Conservation (phyloP, 2,113 vertebrate genomes). For the Phylloscopus whistleri region DNA sequence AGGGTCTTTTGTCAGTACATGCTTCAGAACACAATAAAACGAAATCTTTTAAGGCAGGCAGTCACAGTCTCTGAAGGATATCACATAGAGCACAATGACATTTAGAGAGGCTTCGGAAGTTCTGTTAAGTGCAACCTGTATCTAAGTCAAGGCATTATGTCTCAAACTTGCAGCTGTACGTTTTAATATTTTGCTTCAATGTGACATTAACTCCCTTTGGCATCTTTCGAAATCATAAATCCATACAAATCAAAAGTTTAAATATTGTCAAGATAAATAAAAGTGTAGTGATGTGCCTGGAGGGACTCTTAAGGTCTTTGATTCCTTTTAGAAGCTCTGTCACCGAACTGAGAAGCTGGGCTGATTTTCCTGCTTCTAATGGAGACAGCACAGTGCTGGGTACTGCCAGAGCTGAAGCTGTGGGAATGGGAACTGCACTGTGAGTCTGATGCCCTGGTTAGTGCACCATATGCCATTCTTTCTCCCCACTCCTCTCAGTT, state of each 20-base stretch:
- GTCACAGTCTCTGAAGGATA: slow-evolving; percentile 35
- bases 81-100: slow-evolving; percentile 26
- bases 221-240: slow-evolving; percentile 50
- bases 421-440: not conserved
- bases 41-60: slow-evolving; percentile 45
- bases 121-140: slow-evolving; percentile 45
- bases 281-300: not conserved
- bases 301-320: not conserved
- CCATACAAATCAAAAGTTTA: slow-evolving; percentile 49
- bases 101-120: slow-evolving; percentile 52
- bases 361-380: not conserved
- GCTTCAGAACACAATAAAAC: slow-evolving; percentile 25
- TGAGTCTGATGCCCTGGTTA: not conserved
- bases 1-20: slow-evolving; percentile 18
- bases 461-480: not conserved
- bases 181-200: slow-evolving; percentile 37
- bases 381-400: not conserved
- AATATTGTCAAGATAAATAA: slow-evolving; percentile 50
- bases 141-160: slow-evolving; percentile 6
- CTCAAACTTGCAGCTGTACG: not conserved
- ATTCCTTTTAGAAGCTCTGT: not conserved
- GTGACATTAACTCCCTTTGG: slow-evolving; percentile 44
- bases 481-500: not conserved
- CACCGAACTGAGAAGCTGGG: not conserved
- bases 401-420: not conserved